These are phyloP conservation scores for Lamproptera curius DNA, from an alignment of 2,888 invertebrate genomes.

Conservation along the genomic window DNA sequence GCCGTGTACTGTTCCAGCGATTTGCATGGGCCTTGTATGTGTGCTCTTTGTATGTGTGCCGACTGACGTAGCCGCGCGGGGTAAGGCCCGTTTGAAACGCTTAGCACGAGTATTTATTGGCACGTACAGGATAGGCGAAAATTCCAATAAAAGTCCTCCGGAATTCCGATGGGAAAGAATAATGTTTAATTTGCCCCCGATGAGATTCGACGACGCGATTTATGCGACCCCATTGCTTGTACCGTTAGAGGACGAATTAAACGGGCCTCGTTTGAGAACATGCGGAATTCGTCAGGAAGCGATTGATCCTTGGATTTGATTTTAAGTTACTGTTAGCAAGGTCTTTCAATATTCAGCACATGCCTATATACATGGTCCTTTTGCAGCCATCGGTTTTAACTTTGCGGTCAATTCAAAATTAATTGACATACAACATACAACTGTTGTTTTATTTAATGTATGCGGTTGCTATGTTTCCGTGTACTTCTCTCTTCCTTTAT, in stretches of 20 bases:
- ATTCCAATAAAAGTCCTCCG: slow-evolving; percentile 73
- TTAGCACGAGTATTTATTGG: slow-evolving; percentile 69
- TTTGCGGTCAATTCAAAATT: no score
- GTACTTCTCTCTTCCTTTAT: no score
- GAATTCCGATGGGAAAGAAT: slow-evolving; percentile 68
- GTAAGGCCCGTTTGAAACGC: slow-evolving; percentile 54
- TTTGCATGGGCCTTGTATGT: slow-evolving; percentile 59
- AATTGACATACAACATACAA: no score
- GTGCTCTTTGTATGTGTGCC: slow-evolving; percentile 40
- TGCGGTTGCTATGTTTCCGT: no score
- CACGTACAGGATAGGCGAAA: slow-evolving; percentile 72
- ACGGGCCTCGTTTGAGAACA: background rate
- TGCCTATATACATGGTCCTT: no score
- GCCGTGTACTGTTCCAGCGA: slow-evolving; percentile 66
- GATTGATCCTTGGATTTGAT: background rate
- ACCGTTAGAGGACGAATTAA: slow-evolving; percentile 17
- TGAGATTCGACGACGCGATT: slow-evolving; percentile 53
- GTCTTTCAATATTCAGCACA: no score
- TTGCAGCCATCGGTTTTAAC: no score
- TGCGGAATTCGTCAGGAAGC: background rate
- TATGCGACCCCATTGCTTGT: slow-evolving; percentile 37
- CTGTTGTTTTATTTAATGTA: no score
- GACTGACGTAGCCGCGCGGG: slow-evolving; percentile 69
- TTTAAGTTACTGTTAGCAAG: no score
- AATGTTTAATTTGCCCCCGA: slow-evolving; percentile 73